phyloP scores from a whole-genome alignment of 2,888 invertebrate genomes.

The Cerastis leucographa region DNA sequence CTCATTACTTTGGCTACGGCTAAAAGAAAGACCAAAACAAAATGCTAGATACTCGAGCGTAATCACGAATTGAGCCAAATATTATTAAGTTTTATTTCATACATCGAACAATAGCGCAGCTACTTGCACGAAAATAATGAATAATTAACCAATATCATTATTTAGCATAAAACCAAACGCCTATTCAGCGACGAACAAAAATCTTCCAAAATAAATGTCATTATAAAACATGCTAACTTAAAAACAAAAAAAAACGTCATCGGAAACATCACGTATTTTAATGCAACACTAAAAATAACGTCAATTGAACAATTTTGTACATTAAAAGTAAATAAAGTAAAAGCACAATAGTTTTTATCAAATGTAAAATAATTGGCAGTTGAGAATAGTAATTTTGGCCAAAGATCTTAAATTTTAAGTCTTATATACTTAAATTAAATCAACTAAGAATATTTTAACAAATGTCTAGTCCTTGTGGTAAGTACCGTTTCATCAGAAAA shows the following conservation, averaged over 20 bases:
- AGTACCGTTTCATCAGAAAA: slow-evolving; percentile 26
- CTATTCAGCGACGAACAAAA: slow-evolving; percentile 75
- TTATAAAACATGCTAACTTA: slow-evolving; percentile 77
- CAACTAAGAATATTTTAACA: slow-evolving; percentile 49
- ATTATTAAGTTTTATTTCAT: slow-evolving; percentile 57
- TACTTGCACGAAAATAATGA: slow-evolving; percentile 86
- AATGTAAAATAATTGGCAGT: slow-evolving; percentile 85
- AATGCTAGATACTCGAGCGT: slow-evolving; percentile 69
- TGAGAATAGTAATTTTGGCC: slow-evolving; percentile 80
- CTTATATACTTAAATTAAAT: slow-evolving; percentile 64
- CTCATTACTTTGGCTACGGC: slow-evolving; percentile 71
- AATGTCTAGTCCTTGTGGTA: slow-evolving; percentile 34
- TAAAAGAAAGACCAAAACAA: slow-evolving; percentile 76
- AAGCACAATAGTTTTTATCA: slow-evolving; percentile 72
- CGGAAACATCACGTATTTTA: slow-evolving; percentile 86
- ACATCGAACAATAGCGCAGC: slow-evolving; percentile 74
- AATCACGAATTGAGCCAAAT: slow-evolving; percentile 59
- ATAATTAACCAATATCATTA: slow-evolving; percentile 67
- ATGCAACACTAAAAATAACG: slow-evolving; percentile 87
- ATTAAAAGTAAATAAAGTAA: slow-evolving; percentile 76
- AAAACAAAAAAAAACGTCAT: slow-evolving; percentile 77
- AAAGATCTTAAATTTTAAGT: slow-evolving; percentile 71
- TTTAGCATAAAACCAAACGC: slow-evolving; percentile 71
- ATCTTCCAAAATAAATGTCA: slow-evolving; percentile 90
- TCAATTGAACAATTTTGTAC: slow-evolving; percentile 79